Conservation (phyloP, 1,140 invertebrate species). For the Heliothis subflexa region DNA sequence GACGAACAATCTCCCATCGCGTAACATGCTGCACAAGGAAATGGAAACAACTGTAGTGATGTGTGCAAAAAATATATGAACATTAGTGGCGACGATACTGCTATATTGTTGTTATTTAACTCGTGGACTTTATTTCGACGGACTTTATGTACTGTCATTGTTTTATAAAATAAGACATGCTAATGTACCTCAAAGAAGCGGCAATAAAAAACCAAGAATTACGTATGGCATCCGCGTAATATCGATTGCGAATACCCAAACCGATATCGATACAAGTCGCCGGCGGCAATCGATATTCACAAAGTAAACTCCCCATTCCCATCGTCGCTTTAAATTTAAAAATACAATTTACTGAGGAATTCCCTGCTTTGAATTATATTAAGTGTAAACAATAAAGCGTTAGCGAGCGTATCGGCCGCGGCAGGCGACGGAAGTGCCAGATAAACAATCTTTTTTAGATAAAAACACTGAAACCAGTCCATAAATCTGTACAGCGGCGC, state of each 20-base stretch:
- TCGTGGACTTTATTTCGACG: not conserved
- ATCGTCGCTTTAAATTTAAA: conserved; percentile 79
- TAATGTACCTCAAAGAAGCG: conserved; percentile 49
- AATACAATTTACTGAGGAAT: conserved; percentile 83
- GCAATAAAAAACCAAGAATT: conserved; percentile 68
- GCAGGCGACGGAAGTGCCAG: conserved; percentile 81
- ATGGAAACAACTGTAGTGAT: conserved; percentile 42
- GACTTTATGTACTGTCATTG: not conserved
- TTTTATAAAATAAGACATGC: conserved; percentile 12
- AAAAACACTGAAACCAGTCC: conserved; percentile 78
- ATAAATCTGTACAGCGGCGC: conserved; percentile 70
- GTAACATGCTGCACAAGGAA: conserved; percentile 43
- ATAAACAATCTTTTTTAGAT: conserved; percentile 85
- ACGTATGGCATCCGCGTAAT: conserved; percentile 77
- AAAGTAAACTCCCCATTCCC: conserved; percentile 67
- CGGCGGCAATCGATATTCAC: conserved; percentile 74
- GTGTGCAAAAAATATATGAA: conserved; percentile 33
- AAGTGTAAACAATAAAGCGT: conserved; percentile 84
- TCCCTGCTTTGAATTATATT: conserved; percentile 85
- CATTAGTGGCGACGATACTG: conserved; percentile 15
- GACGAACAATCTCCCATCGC: conserved; percentile 58
- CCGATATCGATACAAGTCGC: conserved; percentile 75
- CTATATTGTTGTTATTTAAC: not conserved
- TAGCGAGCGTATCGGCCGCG: conserved; percentile 80
- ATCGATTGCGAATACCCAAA: conserved; percentile 78